Evolutionary conservation across 2,888 invertebrate genomes (phyloP).

Genomic region (Amphipoea oculea): DNA sequence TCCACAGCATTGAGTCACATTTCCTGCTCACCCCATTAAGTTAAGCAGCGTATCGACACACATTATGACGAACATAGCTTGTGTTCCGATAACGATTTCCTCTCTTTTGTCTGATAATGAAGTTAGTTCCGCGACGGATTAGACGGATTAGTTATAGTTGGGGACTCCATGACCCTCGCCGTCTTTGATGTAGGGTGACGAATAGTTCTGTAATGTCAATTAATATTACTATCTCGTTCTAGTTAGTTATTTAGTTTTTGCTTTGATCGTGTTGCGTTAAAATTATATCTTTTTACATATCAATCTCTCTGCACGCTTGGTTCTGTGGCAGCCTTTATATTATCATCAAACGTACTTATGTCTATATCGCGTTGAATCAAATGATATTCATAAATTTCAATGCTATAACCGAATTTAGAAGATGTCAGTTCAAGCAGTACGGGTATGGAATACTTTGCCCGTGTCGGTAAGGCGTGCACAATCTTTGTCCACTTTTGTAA

Average conservation of each 20-base stretch:
- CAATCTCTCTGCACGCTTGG: background rate
- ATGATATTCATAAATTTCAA: background rate
- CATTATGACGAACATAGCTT: conserved; percentile 51
- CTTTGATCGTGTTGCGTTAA: conserved; percentile 26
- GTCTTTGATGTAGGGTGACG: conserved; percentile 52
- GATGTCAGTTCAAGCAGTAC: background rate
- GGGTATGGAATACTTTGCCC: background rate
- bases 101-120: conserved; percentile 58
- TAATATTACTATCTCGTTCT: conserved; percentile 21
- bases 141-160: conserved; percentile 53
- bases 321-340: too few species aligned
- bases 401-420: background rate
- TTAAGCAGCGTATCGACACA: conserved; percentile 54
- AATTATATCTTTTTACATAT: background rate
- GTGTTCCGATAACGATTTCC: conserved; percentile 52
- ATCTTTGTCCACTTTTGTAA: background rate
- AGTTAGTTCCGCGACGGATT: conserved; percentile 59
- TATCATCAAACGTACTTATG: background rate
- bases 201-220: conserved; percentile 47
- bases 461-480: background rate
- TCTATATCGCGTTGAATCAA: background rate
- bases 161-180: conserved; percentile 45
- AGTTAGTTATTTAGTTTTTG: conserved; percentile 30
- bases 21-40: conserved; percentile 47
- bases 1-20: conserved; percentile 21